Percentiles rank a stretch among this genome's conserved stretches.
Evolutionary conservation across 2,113 vertebrate species (phyloP).

Genomic region (Catharus bicknelli): DNA sequence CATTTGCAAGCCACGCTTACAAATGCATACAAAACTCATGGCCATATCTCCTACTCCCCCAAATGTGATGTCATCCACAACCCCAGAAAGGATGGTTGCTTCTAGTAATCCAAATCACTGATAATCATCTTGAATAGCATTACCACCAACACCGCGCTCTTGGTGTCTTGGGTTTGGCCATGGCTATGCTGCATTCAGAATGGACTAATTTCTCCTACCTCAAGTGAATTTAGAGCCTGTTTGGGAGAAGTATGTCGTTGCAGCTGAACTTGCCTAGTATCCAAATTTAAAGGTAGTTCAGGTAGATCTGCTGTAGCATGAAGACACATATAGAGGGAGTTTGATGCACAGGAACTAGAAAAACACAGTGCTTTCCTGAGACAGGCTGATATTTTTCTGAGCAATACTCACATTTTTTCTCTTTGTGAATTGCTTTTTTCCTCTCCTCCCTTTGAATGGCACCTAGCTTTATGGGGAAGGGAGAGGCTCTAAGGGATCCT

Average conservation of each 20-base stretch:
- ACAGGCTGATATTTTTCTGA: neutral
- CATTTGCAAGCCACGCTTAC: neutral
- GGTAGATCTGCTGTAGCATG: neutral
- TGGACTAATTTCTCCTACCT: neutral
- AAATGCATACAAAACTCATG: neutral
- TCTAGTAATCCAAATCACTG: neutral
- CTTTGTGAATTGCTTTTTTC: neutral
- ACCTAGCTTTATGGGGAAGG: neutral
- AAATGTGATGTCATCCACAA: neutral
- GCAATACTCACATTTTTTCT: neutral
- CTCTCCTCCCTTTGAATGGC: neutral
- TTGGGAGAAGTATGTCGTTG: neutral
- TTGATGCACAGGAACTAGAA: neutral
- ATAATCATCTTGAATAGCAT: neutral
- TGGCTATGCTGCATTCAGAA: neutral
- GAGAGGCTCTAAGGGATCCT: neutral
- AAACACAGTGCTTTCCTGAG: neutral
- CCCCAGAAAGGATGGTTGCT: neutral
- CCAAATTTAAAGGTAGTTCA: neutral
- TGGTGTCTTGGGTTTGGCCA: neutral
- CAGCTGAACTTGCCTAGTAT: neutral
- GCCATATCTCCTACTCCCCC: neutral
- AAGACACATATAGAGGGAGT: neutral
- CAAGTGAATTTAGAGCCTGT: neutral
- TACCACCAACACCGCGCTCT: accelerated